Conservation (phyloP, 2,113 vertebrate species). For the Dasyprocta punctata region DNA sequence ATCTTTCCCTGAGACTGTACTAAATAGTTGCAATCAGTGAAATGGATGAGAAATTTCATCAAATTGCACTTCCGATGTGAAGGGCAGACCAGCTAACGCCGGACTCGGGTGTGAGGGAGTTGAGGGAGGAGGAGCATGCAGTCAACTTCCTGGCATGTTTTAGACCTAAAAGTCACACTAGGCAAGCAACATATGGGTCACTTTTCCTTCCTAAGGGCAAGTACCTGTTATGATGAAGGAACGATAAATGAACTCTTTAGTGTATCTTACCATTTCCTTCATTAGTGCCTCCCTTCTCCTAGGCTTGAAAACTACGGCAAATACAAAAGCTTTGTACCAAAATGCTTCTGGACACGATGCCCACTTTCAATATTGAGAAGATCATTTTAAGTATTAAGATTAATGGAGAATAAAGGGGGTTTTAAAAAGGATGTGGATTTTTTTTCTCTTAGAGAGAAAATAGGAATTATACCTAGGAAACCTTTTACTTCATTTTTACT, state of each 20-base stretch:
- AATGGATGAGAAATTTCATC: conserved; percentile 87
- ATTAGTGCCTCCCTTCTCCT: background rate
- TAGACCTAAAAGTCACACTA: conserved; percentile 72
- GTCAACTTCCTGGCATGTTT: conserved; percentile 78
- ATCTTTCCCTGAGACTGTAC: conserved; percentile 87
- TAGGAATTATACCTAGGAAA: background rate
- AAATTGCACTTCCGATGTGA: conserved; percentile 82
- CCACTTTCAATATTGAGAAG: conserved; percentile 59
- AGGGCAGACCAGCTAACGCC: conserved; percentile 77
- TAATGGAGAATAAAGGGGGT: background rate
- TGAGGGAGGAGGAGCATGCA: conserved; percentile 70
- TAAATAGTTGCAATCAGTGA: conserved; percentile 89
- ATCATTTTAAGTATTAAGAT: conserved; percentile 63
- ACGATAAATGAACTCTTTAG: conserved; percentile 75
- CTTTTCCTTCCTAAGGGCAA: conserved; percentile 74
- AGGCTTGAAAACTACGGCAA: background rate
- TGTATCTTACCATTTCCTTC: conserved; percentile 19
- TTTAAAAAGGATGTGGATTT: background rate
- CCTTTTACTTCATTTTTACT: background rate
- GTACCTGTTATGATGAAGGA: conserved; percentile 70
- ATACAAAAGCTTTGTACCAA: conserved; percentile 29
- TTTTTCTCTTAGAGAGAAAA: background rate
- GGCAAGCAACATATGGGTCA: conserved; percentile 62
- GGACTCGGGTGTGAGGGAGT: conserved; percentile 48
- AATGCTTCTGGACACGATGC: background rate